phyloP scores from a whole-genome alignment of 2,797 vertebrate species.

The Chrosomus eos region DNA sequence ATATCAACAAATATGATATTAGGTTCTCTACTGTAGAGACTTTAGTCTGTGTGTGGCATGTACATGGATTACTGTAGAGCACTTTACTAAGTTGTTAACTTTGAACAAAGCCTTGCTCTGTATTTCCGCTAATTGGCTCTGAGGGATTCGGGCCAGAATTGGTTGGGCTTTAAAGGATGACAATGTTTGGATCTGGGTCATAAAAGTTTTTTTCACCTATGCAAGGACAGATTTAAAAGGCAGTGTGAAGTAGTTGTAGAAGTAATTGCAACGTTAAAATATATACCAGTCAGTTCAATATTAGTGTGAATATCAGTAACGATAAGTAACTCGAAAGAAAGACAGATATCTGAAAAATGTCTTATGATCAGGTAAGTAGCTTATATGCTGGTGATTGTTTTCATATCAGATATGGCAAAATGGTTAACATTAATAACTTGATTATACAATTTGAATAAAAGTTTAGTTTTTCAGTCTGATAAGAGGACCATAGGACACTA shows the following conservation, averaged over 20 bases:
- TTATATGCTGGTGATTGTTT: not conserved
- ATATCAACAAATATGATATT: not conserved
- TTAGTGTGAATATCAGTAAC: not conserved
- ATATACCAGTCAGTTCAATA: not conserved
- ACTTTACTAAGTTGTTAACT: not conserved
- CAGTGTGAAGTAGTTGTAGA: not conserved
- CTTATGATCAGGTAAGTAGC: not conserved
- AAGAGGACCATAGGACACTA: not conserved
- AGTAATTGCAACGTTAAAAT: not conserved
- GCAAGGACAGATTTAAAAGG: not conserved
- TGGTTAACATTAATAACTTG: not conserved
- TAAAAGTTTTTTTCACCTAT: not conserved
- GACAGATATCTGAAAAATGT: not conserved
- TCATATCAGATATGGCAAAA: not conserved
- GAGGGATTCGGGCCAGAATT: not conserved
- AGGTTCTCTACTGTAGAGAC: not conserved
- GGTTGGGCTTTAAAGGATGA: conserved; percentile 18
- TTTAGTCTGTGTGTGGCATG: not conserved
- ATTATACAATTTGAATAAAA: not conserved
- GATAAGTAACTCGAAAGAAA: not conserved
- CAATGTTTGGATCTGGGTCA: not conserved
- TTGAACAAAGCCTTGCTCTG: not conserved
- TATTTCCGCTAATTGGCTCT: not conserved
- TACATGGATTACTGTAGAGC: not conserved
- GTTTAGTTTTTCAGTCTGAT: not conserved